Percentiles rank a stretch among this genome's conserved stretches.
phyloP scores from a whole-genome alignment of 2,113 vertebrate genomes.

The Hyaena hyaena region DNA sequence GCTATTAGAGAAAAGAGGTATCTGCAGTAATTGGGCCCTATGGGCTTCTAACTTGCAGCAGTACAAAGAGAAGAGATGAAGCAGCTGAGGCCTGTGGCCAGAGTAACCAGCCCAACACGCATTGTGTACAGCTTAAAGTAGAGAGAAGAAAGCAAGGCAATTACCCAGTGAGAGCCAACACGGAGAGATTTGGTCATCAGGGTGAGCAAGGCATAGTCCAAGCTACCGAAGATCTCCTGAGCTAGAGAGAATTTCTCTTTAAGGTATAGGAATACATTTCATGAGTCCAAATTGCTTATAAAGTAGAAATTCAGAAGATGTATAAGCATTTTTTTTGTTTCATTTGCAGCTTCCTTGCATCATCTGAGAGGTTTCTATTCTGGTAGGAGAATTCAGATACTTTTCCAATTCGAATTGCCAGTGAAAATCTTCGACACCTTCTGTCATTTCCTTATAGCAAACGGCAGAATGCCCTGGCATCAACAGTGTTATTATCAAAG shows the following conservation, averaged over 20 bases:
- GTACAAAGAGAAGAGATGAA: constrained; percentile 40
- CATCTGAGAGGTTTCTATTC: neutral
- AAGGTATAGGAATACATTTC: neutral
- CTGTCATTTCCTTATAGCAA: neutral
- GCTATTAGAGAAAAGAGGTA: neutral
- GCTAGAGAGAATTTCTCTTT: neutral
- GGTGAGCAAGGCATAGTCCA: neutral
- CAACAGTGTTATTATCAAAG: neutral
- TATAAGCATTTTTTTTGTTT: neutral
- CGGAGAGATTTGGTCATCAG: neutral
- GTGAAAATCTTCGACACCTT: constrained; percentile 25
- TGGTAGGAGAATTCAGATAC: neutral
- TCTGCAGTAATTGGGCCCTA: constrained; percentile 62
- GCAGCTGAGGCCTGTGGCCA: constrained; percentile 43
- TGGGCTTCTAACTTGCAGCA: constrained; percentile 46
- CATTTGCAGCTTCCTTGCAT: neutral
- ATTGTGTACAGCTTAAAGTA: neutral
- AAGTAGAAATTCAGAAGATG: neutral
- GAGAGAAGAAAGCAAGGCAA: neutral
- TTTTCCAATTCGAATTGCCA: neutral
- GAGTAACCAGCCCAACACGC: constrained; percentile 7
- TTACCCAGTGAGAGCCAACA: neutral
- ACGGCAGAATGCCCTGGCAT: neutral
- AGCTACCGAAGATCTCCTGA: neutral
- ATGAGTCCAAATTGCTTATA: neutral